These are phyloP conservation scores for Tamias sibiricus DNA, from an alignment of 2,113 vertebrate genomes.

Conservation along the genomic window DNA sequence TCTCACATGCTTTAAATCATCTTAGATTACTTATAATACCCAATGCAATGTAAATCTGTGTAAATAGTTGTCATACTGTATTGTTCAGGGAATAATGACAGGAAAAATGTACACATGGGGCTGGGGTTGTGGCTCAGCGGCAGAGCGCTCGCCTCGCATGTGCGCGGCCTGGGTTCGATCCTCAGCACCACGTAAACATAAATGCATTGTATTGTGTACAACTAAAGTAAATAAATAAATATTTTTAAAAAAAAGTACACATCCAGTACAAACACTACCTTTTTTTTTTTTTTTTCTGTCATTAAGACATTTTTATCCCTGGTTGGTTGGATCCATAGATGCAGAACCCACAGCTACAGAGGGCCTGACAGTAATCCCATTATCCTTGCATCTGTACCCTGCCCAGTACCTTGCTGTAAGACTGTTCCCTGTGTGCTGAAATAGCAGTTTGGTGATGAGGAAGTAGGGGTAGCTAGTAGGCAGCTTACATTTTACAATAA, in stretches of 20 bases:
- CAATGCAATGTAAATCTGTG: not conserved
- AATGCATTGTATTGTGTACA: no score
- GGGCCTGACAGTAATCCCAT: not conserved
- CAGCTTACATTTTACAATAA: not conserved
- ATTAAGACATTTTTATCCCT: not conserved
- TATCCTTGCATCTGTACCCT: not conserved
- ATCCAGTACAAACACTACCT: not conserved
- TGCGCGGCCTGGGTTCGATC: no score
- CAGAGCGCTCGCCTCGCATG: no score
- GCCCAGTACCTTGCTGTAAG: not conserved
- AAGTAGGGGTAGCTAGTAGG: not conserved
- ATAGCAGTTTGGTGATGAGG: not conserved
- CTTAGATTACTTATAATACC: not conserved
- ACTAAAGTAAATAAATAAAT: no score
- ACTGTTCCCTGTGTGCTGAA: not conserved
- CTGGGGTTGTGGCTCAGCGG: no score
- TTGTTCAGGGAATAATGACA: not conserved
- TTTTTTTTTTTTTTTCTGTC: not conserved
- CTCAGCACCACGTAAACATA: no score
- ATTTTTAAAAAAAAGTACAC: not conserved
- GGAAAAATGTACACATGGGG: not conserved
- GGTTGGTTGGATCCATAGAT: no score
- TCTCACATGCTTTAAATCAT: not conserved
- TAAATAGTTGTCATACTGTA: no score
- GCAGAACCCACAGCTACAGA: no score